Percentiles rank a stretch among this genome's conserved stretches.
These are phyloP conservation scores for Ahaetulla prasina DNA, from an alignment of 2,113 vertebrate species.

Conservation along the genomic window DNA sequence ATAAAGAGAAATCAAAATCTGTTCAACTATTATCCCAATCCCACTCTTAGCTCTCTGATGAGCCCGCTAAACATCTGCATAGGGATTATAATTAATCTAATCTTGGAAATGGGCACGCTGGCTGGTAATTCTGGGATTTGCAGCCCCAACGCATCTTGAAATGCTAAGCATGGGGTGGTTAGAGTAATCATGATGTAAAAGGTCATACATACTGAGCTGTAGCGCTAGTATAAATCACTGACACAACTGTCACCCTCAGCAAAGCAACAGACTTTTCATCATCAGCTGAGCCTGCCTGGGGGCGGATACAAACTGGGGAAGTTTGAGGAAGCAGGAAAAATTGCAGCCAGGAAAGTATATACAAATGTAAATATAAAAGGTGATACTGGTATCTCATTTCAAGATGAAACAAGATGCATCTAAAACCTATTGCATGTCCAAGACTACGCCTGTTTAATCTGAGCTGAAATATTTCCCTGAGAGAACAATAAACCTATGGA, in stretches of 20 bases:
- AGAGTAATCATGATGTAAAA: not conserved
- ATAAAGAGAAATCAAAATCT: not conserved
- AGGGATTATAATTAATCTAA: not conserved
- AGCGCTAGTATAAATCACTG: not conserved
- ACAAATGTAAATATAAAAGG: not conserved
- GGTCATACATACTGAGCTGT: not conserved
- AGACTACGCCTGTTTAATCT: not conserved
- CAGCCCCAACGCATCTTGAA: not conserved
- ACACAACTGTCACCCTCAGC: not conserved
- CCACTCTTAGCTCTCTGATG: not conserved
- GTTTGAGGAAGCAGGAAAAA: not conserved
- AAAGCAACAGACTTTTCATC: not conserved
- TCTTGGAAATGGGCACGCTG: not conserved
- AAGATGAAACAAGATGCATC: not conserved
- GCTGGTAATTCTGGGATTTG: not conserved
- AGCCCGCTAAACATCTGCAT: not conserved
- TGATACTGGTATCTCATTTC: not conserved
- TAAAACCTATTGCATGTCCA: not conserved
- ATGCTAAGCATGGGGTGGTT: not conserved
- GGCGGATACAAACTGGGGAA: not conserved
- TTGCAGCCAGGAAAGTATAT: not conserved
- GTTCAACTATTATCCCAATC: not conserved
- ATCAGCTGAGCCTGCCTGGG: not conserved
- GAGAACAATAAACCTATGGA: conserved; percentile 11
- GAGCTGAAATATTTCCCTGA: not conserved